Evolutionary conservation across 2,113 vertebrate genomes (phyloP).

Genomic region (Chiloscyllium plagiosum): DNA sequence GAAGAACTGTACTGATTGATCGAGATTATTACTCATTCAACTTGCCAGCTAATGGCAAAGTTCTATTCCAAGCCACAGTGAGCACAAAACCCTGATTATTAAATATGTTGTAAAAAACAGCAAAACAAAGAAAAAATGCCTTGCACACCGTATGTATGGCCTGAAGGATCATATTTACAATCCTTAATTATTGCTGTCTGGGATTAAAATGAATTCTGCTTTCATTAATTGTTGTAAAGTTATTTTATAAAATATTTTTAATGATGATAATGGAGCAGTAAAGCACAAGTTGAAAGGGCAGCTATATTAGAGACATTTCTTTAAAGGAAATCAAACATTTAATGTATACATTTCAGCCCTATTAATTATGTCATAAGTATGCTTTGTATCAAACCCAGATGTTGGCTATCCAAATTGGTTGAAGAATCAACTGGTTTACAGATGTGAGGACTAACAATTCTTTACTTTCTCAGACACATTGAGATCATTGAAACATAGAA

Average conservation of each 20-base stretch:
- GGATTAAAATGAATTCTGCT: constrained; percentile 25
- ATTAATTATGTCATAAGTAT: constrained; percentile 17
- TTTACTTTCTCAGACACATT: not conserved
- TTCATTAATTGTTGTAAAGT: constrained; percentile 22
- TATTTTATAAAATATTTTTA: constrained; percentile 29
- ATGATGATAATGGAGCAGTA: constrained; percentile 12
- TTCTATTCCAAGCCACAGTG: not conserved
- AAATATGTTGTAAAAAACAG: constrained; percentile 23
- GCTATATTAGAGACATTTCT: not conserved
- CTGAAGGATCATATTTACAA: not conserved
- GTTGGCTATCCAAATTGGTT: not conserved
- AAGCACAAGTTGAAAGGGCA: constrained; percentile 29
- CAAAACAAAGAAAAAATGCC: not conserved
- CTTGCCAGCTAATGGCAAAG: too few species aligned
- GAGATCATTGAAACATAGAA: not conserved
- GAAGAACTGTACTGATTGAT: not conserved
- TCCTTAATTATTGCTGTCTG: constrained; percentile 7
- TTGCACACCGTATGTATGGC: not conserved
- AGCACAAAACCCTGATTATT: constrained; percentile 24
- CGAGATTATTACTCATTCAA: not conserved
- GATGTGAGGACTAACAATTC: not conserved
- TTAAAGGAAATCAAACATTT: constrained; percentile 21
- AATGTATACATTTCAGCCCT: not conserved
- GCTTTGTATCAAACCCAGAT: constrained; percentile 25
- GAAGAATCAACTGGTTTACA: constrained; percentile 16